Evolutionary conservation across 2,113 vertebrate genomes (phyloP).

Genomic region (Colistium nudipinnis): DNA sequence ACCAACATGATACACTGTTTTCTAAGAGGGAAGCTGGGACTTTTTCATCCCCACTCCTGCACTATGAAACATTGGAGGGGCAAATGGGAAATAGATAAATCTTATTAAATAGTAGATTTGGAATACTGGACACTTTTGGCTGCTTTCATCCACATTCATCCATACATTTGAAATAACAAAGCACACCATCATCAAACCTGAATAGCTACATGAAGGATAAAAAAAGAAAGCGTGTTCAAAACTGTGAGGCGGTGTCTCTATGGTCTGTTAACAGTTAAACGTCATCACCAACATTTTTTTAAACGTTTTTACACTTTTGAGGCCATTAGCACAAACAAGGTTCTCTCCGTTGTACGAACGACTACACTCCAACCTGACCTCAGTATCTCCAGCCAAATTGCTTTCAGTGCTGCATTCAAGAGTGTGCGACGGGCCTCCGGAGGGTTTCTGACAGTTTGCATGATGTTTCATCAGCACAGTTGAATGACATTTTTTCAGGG

Average conservation of each 20-base stretch:
- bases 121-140: too few relatives aligned
- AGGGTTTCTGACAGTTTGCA: conserved; percentile 71
- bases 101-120: too few relatives aligned
- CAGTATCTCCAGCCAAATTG: conserved; percentile 52
- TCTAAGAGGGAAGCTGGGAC: too few relatives aligned
- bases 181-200: not conserved
- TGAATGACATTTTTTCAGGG: conserved; percentile 58
- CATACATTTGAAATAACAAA: too few relatives aligned
- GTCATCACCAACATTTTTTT: not conserved
- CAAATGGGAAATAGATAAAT: too few relatives aligned
- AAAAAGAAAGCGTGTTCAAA: not conserved
- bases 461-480: conserved; percentile 71
- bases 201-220: not conserved
- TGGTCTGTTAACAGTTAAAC: too few relatives aligned
- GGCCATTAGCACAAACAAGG: conserved; percentile 10
- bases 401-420: conserved; percentile 42
- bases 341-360: conserved; percentile 21
- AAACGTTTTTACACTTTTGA: not conserved
- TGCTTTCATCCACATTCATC: too few relatives aligned
- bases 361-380: conserved; percentile 42
- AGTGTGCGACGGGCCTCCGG: conserved; percentile 44
- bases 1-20: too few relatives aligned
- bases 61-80: too few relatives aligned
- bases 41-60: too few relatives aligned
- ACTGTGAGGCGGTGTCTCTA: too few relatives aligned